These are phyloP conservation scores for Apis mellifera DNA, from an alignment of 1,140 invertebrate species.

Conservation along the genomic window Amel_HAv3.1 CM009942.2:3908001-3908500, in stretches of 20 bases:
- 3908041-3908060: conserved; percentile 26
- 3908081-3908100: conserved; percentile 22
- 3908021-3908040: not conserved
- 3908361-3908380: conserved; percentile 79
- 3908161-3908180: not conserved
- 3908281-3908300: conserved; percentile 58
- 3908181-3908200: conserved; percentile 3
- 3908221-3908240: conserved; percentile 25
- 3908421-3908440: conserved; percentile 3
- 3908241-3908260: conserved; percentile 53
- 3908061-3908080: conserved; percentile 16
- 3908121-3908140: not conserved
- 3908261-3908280: conserved; percentile 65
- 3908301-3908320: conserved; percentile 67
- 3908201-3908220: not conserved
- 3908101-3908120: conserved; percentile 33
- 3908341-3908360: conserved; percentile 71
- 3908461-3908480: not conserved
- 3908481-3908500: not conserved
- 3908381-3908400: conserved; percentile 65
- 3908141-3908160: not conserved
- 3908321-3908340: conserved; percentile 77
- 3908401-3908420: not conserved
- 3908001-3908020: not conserved
- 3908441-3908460: conserved; percentile 21